Conservation (phyloP, 1,140 invertebrate species). For the Cydia pomonella region DNA sequence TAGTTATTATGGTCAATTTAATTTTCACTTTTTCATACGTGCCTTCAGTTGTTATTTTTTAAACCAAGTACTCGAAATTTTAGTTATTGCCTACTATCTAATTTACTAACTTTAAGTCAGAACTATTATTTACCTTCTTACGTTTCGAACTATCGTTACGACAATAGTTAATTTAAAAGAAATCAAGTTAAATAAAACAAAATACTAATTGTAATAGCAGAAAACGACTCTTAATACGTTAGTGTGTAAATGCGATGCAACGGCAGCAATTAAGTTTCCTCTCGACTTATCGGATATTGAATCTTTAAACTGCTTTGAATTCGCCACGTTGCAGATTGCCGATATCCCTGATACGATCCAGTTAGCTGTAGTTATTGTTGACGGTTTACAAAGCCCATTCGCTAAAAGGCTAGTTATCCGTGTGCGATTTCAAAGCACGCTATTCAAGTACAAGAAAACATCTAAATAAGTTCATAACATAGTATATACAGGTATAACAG, state of each 20-base stretch:
- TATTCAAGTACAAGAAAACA: background rate
- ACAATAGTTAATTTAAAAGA: too few species aligned
- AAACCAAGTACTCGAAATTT: too few species aligned
- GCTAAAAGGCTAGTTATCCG: background rate
- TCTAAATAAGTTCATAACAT: background rate
- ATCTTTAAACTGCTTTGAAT: constrained; percentile 15
- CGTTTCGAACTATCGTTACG: background rate
- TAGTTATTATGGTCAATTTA: too few species aligned
- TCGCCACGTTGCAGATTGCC: background rate
- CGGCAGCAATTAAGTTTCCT: constrained; percentile 21
- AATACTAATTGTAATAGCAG: too few species aligned
- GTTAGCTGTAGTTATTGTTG: background rate
- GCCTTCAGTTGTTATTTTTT: too few species aligned
- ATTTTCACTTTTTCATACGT: too few species aligned
- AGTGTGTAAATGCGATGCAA: constrained; percentile 4
- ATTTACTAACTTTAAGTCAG: background rate
- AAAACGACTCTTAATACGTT: background rate
- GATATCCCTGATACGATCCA: background rate
- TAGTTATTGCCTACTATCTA: too few species aligned
- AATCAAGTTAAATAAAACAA: too few species aligned
- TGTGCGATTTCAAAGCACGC: background rate
- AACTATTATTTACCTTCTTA: background rate
- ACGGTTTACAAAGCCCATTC: background rate
- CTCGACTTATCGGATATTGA: constrained; percentile 18
- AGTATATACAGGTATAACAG: background rate